A percentile compares a stretch with the other conserved stretches of the same genome.
Conservation (phyloP, 64 coral and sea anemone genomes). For the Acropora tenuis region DNA sequence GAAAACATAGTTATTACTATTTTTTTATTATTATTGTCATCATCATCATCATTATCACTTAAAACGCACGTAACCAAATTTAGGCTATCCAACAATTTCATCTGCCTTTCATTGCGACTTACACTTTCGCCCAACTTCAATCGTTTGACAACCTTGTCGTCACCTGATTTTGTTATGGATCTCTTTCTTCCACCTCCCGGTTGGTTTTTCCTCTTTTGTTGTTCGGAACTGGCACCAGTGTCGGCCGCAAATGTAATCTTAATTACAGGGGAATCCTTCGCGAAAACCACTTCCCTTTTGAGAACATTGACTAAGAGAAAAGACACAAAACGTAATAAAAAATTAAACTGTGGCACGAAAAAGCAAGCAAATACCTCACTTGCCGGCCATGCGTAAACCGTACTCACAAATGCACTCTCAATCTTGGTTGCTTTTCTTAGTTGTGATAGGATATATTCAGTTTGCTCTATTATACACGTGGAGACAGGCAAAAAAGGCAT, state of each 20-base stretch:
- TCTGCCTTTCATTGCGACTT: background rate
- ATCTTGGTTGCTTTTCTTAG: too few relatives aligned
- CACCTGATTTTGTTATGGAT: background rate
- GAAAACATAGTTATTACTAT: background rate
- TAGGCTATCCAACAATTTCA: background rate
- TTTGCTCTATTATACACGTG: too few relatives aligned
- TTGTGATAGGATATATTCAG: too few relatives aligned
- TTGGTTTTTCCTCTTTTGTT: background rate
- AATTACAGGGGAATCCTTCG: background rate
- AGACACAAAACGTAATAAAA: background rate
- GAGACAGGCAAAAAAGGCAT: too few relatives aligned
- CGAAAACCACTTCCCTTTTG: conserved; percentile 5
- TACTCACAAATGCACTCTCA: too few relatives aligned
- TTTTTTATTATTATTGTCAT: background rate
- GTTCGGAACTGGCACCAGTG: conserved; percentile 1
- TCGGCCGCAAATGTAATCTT: background rate
- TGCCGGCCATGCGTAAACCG: too few relatives aligned
- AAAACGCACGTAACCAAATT: background rate
- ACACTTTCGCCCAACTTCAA: background rate
- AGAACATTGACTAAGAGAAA: background rate
- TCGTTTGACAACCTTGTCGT: background rate
- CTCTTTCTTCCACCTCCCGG: background rate
- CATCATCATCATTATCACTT: background rate
- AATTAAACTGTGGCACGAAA: too few relatives aligned
- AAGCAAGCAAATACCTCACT: too few relatives aligned